Evolutionary conservation across 2,888 invertebrate genomes (phyloP), one percentile per base, ranked within the genome.

Genomic region (Rosalia funebris): DNA sequence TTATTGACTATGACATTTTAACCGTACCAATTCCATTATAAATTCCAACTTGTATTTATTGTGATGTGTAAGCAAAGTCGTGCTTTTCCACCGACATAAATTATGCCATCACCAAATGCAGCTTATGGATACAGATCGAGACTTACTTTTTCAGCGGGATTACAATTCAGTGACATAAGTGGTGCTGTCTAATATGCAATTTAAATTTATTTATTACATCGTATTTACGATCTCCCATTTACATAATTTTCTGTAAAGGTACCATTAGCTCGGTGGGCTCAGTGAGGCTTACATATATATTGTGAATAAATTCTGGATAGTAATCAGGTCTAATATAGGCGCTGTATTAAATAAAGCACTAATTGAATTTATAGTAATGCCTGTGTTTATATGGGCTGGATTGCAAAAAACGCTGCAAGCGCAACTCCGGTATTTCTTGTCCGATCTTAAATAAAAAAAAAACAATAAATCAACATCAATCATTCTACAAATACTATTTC

Each of bases 151-250:
- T 45, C 44, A 45, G 39, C 52, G 50, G 32, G 32, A 37, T 50
- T 48, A 34, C 56, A 56, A 39, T 46, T 60, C 56, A 60, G 60
- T 50, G 60, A 60, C 60, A 46, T 60, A 60, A 60, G 60, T 60
- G 60, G 56, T 52, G 56, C 60, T 52, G 60, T 60, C 60, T 60
- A 46, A 60, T 56, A 56, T 60, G 56, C 60, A 60, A 60, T 60
- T 60, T 56, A 60, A 56, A 60, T 60, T 60, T 60, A 56, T 60
- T 60, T 60, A 55, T 48, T 52, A 45, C 42, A 19, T 52, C 39
- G 55, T 56, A 52, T 46, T 53, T 46, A 41, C 46, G 41, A 58
- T 58, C 19, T 46, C 56, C 15, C 39, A 56, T 47, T 47, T 53
- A 41, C 46, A 53, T 39, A 46, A 53, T 53, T 42, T 42, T 31